phyloP scores from a whole-genome alignment of 2,888 invertebrate species.

The Drosophila testacea region DNA sequence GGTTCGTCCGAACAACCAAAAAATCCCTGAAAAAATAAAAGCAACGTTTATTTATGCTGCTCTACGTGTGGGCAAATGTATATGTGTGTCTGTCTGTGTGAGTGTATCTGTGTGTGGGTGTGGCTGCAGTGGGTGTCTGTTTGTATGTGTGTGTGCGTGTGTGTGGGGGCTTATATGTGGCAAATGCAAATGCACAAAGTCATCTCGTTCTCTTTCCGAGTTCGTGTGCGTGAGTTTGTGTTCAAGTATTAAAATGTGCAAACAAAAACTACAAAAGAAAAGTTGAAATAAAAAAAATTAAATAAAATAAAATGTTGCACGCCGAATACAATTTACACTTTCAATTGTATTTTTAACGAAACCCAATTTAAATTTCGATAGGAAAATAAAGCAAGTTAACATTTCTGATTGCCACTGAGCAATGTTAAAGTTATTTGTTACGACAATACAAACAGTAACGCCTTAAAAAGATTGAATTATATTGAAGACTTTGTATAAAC shows the following conservation, averaged over 20 bases:
- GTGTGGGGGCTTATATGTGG: slow-evolving; percentile 27
- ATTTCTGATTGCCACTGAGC: too few species aligned
- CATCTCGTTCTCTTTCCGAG: slow-evolving; percentile 44
- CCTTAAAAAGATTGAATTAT: too few species aligned
- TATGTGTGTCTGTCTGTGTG: slow-evolving; percentile 12
- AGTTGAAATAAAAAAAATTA: slow-evolving; percentile 13
- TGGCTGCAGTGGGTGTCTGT: slow-evolving; percentile 6
- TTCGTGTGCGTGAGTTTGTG: slow-evolving; percentile 65
- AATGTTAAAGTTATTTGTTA: too few species aligned
- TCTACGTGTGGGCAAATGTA: slow-evolving; percentile 25
- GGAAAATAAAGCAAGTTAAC: too few species aligned
- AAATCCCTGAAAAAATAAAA: slow-evolving; percentile 73
- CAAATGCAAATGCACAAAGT: slow-evolving; percentile 76
- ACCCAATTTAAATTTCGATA: neutral
- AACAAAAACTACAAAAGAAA: slow-evolving; percentile 47
- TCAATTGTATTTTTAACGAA: neutral
- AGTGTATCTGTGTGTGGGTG: slow-evolving; percentile 12
- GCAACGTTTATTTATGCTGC: slow-evolving; percentile 72
- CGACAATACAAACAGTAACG: too few species aligned
- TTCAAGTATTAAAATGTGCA: slow-evolving; percentile 75
- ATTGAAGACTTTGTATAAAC: too few species aligned
- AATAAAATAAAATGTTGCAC: neutral
- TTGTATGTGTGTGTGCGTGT: slow-evolving; percentile 13
- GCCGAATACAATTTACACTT: slow-evolving; percentile 27
- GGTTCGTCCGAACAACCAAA: slow-evolving; percentile 51